Conservation (phyloP, 92 coral and sea anemone species). For the Phenganax marumi region DNA sequence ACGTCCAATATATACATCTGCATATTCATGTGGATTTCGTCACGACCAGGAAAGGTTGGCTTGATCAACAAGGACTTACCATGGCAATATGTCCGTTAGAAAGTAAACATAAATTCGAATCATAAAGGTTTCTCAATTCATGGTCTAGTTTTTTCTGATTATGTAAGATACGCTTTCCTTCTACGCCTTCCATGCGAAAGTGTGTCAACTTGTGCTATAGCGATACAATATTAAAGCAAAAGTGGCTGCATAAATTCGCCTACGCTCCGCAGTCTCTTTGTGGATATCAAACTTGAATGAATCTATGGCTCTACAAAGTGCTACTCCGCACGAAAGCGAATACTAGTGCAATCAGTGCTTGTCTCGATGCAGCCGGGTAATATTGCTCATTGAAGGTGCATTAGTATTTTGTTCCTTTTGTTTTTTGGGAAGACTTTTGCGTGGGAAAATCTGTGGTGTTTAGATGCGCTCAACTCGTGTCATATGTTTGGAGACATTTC, state of each 20-base stretch:
- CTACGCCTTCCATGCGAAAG: not conserved
- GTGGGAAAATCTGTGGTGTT: not conserved
- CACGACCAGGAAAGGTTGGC: not conserved
- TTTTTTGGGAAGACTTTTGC: not conserved
- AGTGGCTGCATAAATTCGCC: slow-evolving; percentile 21
- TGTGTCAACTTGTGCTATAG: not conserved
- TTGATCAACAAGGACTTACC: not conserved
- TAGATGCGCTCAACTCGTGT: not conserved
- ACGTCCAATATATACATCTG: slow-evolving; percentile 4
- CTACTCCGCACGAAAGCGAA: not conserved
- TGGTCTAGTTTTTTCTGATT: not conserved
- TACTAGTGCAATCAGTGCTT: not conserved
- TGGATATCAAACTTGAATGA: slow-evolving; percentile 17
- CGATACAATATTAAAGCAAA: slow-evolving; percentile 15
- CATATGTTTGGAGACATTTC: not conserved
- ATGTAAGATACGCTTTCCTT: not conserved
- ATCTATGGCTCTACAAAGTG: not conserved
- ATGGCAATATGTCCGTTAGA: not conserved
- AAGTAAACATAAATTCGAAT: not conserved
- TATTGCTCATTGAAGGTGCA: not conserved
- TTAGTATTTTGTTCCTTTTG: not conserved
- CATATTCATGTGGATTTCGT: not conserved
- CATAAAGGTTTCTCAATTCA: not conserved
- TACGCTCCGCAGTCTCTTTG: slow-evolving; percentile 17
- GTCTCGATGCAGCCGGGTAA: not conserved